Percentiles rank a stretch among this genome's conserved stretches.
Evolutionary conservation across 1,140 invertebrate species (phyloP).

Genomic region (Drosophila pandora): DNA sequence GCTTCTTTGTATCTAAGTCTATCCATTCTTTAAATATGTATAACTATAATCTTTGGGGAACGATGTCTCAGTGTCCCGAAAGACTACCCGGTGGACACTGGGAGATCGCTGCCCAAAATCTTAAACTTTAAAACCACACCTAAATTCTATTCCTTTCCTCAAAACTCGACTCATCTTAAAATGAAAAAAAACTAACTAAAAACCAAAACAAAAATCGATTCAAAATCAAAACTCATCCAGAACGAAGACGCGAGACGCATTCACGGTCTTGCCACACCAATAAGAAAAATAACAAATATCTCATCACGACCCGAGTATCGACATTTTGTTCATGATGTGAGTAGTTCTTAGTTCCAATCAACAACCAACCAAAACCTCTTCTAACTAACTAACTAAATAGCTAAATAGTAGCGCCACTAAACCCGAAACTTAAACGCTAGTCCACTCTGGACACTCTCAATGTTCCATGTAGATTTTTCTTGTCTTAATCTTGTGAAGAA

Average conservation of each 20-base stretch:
- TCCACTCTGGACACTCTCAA: slow-evolving; percentile 23
- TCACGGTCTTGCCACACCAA: slow-evolving; percentile 84
- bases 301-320: slow-evolving; percentile 84
- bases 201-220: slow-evolving; percentile 40
- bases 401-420: slow-evolving; percentile 48
- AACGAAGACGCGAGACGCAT: slow-evolving; percentile 84
- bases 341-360: slow-evolving; percentile 76
- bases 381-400: slow-evolving; percentile 30
- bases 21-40: slow-evolving; percentile 16
- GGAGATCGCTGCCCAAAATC: slow-evolving; percentile 21
- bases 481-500: not conserved
- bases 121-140: slow-evolving; percentile 61
- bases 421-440: slow-evolving; percentile 25
- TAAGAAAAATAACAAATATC: slow-evolving; percentile 84
- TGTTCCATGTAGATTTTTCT: slow-evolving; percentile 19
- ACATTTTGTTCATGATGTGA: slow-evolving; percentile 84
- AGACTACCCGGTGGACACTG: not conserved
- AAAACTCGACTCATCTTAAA: slow-evolving; percentile 66
- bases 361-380: slow-evolving; percentile 32
- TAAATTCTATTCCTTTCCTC: slow-evolving; percentile 78
- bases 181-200: slow-evolving; percentile 38
- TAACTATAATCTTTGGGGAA: slow-evolving; percentile 22
- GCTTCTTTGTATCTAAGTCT: slow-evolving; percentile 43
- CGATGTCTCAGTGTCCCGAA: slow-evolving; percentile 15
- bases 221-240: slow-evolving; percentile 76